phyloP scores from a whole-genome alignment of 2,797 vertebrate genomes.

The Tauraco hartlaubi region DNA sequence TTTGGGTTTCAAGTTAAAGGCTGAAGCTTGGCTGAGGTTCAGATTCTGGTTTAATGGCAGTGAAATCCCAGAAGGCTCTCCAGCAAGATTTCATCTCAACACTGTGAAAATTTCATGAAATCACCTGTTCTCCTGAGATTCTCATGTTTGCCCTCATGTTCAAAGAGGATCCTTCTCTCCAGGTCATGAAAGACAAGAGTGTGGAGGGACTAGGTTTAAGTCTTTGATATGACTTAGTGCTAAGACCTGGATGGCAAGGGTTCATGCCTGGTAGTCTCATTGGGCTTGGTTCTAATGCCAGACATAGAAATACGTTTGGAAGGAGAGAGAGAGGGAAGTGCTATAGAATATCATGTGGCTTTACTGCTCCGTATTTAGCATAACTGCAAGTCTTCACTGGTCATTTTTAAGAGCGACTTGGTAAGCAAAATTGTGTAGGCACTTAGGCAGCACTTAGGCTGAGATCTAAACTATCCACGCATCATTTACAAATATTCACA shows the following conservation, averaged over 20 bases:
- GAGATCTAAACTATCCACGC: constrained; percentile 16
- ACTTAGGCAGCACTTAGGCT: constrained; percentile 31
- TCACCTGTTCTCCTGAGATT: not conserved
- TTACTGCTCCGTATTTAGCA: not conserved
- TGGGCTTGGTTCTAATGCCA: not conserved
- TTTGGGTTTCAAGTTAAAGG: constrained; percentile 5
- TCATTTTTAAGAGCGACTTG: constrained; percentile 8
- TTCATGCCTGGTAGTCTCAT: not conserved
- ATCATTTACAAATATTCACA: constrained; percentile 41
- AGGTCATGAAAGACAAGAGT: not conserved
- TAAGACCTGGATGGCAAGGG: not conserved
- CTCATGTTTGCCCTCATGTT: not conserved
- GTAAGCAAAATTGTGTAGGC: constrained; percentile 10
- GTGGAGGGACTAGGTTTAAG: not conserved
- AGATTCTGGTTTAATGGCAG: not conserved
- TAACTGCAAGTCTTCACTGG: not conserved
- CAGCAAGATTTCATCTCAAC: not conserved
- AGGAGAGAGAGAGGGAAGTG: not conserved
- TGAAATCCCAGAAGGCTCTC: not conserved
- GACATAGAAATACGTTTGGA: not conserved
- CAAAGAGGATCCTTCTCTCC: not conserved
- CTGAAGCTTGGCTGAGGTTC: not conserved
- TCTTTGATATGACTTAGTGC: not conserved
- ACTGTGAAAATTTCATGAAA: not conserved
- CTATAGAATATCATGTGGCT: not conserved